Evolutionary conservation across 2,888 invertebrate genomes (phyloP), one percentile per base, ranked within the genome.

Genomic region (Omphaloscelis lunosa): DNA sequence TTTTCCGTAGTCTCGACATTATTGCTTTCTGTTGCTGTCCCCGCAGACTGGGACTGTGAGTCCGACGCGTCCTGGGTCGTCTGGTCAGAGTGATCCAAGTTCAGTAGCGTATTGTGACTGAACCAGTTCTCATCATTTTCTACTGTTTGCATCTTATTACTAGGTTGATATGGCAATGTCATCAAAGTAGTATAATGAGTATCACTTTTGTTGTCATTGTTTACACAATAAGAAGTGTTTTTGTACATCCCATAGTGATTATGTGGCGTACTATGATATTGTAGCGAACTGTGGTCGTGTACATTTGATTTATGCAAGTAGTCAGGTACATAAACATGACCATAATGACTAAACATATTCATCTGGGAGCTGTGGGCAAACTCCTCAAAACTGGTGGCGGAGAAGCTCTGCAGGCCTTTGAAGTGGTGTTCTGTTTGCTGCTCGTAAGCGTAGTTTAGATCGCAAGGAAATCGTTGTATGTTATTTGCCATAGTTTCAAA

Each of bases 151-250:
- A 98, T 96, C 94, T 98, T 98, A 95, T 97, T 98, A 91, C 97
- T 97, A 94, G 93, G 93, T 91, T 97, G 97, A 94, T 97, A 97
- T 94, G 96, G 95, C 86, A 98, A 97, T 76, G 98, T 97, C 94
- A 97, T 97, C 90, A 98, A 94, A 91, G 97, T 98, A 61, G 98
- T 97, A 93, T 98, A 98, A 86, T 95, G 93, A 89, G 97, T 97
- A 71, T 97, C 96, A 84, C 91, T 93, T 88, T 96, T 95, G 88
- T 93, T 96, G 89, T 97, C 97, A 84, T 92, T 90, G 89, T 94
- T 96, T 83, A 92, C 91, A 93, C 93, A 93, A 85, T 94, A 96
- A 70, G 92, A 84, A 78, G 91, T 91, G 87, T 92, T 95, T 91
- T 96, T 96, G 85, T 96, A 97, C 88, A 94, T 93, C 62, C 94